Evolutionary conservation across 2,113 vertebrate genomes (phyloP).

Genomic region (Ceyx margarethae): DNA sequence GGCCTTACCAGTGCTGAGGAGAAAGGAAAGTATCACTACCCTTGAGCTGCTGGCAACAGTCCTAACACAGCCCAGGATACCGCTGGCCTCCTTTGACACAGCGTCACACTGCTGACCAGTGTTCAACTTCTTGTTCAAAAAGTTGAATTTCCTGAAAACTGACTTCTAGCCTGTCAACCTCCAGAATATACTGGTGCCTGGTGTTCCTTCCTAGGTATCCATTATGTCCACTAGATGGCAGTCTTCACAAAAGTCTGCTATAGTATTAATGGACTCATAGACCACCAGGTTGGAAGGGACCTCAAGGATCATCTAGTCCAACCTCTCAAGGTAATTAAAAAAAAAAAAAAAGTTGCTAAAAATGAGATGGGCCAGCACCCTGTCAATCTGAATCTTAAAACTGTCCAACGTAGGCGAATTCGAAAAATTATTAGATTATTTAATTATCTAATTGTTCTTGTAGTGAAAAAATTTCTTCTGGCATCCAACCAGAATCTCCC

Average conservation of each 20-base stretch:
- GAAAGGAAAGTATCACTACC: background rate
- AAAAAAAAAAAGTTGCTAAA: no score
- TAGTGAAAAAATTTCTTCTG: no score
- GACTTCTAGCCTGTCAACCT: background rate
- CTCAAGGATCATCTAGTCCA: no score
- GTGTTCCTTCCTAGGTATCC: background rate
- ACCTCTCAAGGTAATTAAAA: no score
- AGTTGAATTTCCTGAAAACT: background rate
- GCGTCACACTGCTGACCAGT: background rate
- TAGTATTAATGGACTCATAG: background rate
- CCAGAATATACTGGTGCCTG: background rate
- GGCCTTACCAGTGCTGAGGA: background rate
- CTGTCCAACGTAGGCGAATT: no score
- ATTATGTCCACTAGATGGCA: constrained; percentile 35
- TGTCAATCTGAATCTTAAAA: no score
- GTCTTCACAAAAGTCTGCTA: background rate
- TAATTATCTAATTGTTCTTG: no score
- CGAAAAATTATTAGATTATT: no score
- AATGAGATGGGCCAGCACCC: no score
- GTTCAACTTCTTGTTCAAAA: background rate
- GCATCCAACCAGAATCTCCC: no score
- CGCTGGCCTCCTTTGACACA: background rate
- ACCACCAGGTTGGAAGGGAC: no score
- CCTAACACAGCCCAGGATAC: background rate
- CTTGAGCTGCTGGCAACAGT: background rate